These are phyloP conservation scores for Megaceryle maxima DNA, from an alignment of 2,113 vertebrate genomes.

Conservation along the genomic window DNA sequence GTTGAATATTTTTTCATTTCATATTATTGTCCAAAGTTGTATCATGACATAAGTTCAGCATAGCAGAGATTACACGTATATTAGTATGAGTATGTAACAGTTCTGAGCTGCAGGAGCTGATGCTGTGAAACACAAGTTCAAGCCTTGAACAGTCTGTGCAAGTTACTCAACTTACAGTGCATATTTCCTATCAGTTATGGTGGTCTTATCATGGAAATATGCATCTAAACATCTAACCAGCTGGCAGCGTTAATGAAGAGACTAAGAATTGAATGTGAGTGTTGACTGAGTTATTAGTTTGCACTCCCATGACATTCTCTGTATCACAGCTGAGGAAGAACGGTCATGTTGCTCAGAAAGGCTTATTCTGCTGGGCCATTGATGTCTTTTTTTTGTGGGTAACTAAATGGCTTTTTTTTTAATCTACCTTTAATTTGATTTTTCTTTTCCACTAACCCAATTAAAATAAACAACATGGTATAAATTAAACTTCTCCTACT, in stretches of 20 bases:
- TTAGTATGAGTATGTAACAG: neutral
- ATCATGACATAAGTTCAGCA: neutral
- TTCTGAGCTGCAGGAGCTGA: neutral
- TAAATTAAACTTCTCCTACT: neutral
- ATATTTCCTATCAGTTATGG: neutral
- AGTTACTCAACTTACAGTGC: neutral
- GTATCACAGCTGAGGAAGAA: neutral
- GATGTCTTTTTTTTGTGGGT: neutral
- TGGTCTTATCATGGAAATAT: neutral
- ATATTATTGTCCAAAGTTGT: neutral
- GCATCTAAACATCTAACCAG: neutral
- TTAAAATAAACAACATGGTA: neutral
- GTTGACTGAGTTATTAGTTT: neutral
- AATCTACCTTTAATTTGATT: neutral
- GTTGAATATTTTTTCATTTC: neutral
- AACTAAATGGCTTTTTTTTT: neutral
- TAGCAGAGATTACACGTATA: rapidly evolving
- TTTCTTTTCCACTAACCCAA: neutral
- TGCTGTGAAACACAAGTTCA: neutral
- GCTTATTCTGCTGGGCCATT: neutral
- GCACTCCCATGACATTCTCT: neutral
- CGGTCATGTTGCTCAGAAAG: neutral
- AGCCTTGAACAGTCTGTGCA: neutral
- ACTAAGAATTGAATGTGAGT: neutral
- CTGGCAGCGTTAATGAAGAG: neutral